phyloP scores from a whole-genome alignment of 2,797 vertebrate species.

The Parotocinclus haroldoi region DNA sequence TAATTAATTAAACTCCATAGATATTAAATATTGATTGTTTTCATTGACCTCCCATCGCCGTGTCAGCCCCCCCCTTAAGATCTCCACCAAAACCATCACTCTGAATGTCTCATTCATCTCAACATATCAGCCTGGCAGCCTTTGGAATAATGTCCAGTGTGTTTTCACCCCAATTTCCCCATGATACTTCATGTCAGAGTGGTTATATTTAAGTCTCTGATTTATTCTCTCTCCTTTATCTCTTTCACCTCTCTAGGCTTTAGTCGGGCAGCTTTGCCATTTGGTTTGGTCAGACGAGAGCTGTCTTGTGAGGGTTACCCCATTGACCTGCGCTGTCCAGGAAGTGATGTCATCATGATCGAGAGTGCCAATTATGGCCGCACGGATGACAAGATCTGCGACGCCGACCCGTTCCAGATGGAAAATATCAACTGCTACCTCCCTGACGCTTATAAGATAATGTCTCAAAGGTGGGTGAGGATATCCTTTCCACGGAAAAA shows the following conservation, averaged over 20 bases:
- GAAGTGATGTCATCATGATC: conserved; percentile 99
- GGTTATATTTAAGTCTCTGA: conserved; percentile 49
- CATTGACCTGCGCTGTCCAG: conserved; percentile 95
- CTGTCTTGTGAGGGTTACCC: conserved; percentile 98
- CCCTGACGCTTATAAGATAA: conserved; percentile 98
- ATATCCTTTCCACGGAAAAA: background rate
- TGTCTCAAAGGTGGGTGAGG: conserved; percentile 91
- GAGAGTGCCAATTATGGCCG: conserved; percentile 98
- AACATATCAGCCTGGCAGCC: conserved; percentile 24
- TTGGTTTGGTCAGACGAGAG: conserved; percentile 94
- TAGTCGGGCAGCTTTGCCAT: conserved; percentile 91
- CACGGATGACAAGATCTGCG: conserved; percentile 98
- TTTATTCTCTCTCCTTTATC: conserved; percentile 44
- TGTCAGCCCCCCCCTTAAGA: background rate
- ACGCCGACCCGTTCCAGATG: conserved; percentile 99
- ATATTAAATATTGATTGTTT: conserved; percentile 36
- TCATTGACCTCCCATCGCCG: background rate
- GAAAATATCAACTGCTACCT: conserved; percentile 99
- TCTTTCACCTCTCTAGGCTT: conserved; percentile 74
- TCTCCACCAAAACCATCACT: conserved; percentile 5
- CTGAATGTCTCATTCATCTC: conserved; percentile 16
- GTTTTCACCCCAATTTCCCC: conserved; percentile 20
- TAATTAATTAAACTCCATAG: conserved; percentile 27
- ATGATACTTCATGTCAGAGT: conserved; percentile 36
- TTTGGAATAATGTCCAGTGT: conserved; percentile 34